These are phyloP conservation scores for Tautogolabrus adspersus DNA, from an alignment of 2,113 vertebrate species.

Conservation along the genomic window DNA sequence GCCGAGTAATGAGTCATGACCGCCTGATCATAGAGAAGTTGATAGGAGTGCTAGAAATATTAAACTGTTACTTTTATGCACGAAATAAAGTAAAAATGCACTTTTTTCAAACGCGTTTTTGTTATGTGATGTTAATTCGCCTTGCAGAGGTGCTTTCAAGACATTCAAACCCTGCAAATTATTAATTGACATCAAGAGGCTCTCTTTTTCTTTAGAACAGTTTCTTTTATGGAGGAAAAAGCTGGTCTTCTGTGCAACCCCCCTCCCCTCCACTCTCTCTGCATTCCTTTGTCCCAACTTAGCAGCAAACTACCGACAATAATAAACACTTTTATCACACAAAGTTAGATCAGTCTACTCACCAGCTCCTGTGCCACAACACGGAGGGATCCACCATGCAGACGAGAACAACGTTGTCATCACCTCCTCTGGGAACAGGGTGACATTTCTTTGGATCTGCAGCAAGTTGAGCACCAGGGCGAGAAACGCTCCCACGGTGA, in stretches of 20 bases:
- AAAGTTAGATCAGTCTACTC: constrained; percentile 61
- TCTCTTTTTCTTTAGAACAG: background rate
- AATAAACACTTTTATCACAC: too few species aligned
- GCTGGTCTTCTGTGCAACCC: background rate
- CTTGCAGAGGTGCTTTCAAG: background rate
- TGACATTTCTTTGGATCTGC: constrained; percentile 94
- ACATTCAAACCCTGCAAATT: background rate
- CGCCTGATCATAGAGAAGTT: background rate
- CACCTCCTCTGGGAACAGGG: constrained; percentile 94
- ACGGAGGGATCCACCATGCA: constrained; percentile 97
- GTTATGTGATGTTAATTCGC: background rate
- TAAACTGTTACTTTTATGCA: rapidly evolving
- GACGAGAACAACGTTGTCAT: constrained; percentile 94
- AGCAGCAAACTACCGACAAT: constrained; percentile 15
- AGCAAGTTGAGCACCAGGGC: constrained; percentile 97
- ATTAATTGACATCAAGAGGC: rapidly evolving
- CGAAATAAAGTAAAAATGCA: background rate
- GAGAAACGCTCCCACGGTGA: constrained; percentile 92
- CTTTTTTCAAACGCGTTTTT: background rate
- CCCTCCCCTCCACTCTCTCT: constrained; percentile 12
- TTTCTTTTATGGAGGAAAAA: background rate
- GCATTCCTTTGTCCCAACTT: constrained; percentile 58
- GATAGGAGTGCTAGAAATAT: rapidly evolving
- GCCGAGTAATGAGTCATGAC: constrained; percentile 7
- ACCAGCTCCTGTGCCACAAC: constrained; percentile 97